A percentile compares a stretch with the other conserved stretches of the same genome.
Evolutionary conservation across 2,888 invertebrate species (phyloP).

Genomic region (Amblyteles armatorius): DNA sequence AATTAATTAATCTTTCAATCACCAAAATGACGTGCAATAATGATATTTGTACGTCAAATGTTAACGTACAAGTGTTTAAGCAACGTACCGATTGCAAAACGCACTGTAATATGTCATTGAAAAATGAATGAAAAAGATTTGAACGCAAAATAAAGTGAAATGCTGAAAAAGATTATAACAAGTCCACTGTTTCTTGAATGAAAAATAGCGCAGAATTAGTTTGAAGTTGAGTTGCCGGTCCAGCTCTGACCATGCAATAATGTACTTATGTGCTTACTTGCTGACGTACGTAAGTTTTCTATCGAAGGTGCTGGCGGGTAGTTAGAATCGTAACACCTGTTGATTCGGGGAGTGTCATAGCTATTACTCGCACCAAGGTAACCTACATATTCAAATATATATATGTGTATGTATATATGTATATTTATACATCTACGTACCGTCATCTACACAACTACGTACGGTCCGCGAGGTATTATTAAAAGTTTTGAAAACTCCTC

Average conservation of each 20-base stretch:
- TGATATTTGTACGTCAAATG: too few species aligned
- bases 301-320: conserved; percentile 10
- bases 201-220: too few species aligned
- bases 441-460: background rate
- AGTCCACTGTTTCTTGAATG: too few species aligned
- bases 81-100: too few species aligned
- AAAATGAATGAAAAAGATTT: too few species aligned
- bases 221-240: too few species aligned
- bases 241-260: too few species aligned
- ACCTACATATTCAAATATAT: background rate
- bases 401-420: background rate
- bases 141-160: too few species aligned
- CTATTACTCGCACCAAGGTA: conserved; percentile 37
- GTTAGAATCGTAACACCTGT: conserved; percentile 59
- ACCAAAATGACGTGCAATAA: background rate
- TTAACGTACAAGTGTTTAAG: too few species aligned
- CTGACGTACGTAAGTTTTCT: conserved; percentile 23
- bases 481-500: conserved; percentile 23
- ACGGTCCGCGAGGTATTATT: conserved; percentile 3
- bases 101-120: too few species aligned
- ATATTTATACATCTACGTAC: background rate
- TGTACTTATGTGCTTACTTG: too few species aligned
- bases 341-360: conserved; percentile 49
- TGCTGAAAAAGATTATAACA: too few species aligned
- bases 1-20: background rate